Percentiles rank a stretch among this genome's conserved stretches.
phyloP scores from a whole-genome alignment of 1,140 invertebrate species.

The Papilio helenus region DNA sequence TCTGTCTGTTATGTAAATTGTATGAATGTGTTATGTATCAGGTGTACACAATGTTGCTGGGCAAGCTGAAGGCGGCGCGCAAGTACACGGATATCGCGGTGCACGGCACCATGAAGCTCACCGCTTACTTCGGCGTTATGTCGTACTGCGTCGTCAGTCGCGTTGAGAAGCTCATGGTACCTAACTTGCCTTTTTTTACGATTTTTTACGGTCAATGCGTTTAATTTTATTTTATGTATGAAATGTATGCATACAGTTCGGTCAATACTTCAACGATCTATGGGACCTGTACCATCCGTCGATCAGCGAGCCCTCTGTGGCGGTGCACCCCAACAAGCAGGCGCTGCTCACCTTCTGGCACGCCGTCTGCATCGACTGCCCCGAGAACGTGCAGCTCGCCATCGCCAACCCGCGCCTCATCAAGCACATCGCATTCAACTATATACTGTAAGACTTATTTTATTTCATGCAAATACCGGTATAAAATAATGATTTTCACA shows the following conservation, averaged over 20 bases:
- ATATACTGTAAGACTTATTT: constrained; percentile 91
- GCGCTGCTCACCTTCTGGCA: constrained; percentile 96
- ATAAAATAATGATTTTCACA: no score
- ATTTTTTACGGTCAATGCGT: no score
- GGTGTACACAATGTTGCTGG: constrained; percentile 91
- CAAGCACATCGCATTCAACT: constrained; percentile 98
- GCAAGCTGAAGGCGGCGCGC: constrained; percentile 90
- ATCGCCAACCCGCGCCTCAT: constrained; percentile 91
- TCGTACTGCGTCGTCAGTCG: constrained; percentile 95
- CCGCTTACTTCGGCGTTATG: constrained; percentile 95
- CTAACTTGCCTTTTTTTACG: neutral
- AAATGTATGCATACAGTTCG: constrained; percentile 84
- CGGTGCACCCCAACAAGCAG: constrained; percentile 97
- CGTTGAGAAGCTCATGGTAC: constrained; percentile 95
- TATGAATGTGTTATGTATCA: constrained; percentile 43
- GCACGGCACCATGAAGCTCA: constrained; percentile 95
- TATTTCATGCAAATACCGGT: neutral
- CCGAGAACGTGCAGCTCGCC: constrained; percentile 95
- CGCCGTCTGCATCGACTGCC: constrained; percentile 94
- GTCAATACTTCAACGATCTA: constrained; percentile 94
- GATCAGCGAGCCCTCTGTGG: constrained; percentile 96
- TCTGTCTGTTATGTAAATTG: neutral
- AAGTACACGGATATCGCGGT: constrained; percentile 93
- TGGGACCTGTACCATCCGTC: constrained; percentile 98
- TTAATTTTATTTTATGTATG: no score